Conservation (phyloP, 2,113 vertebrate species). For the Lophura nycthemera region DNA sequence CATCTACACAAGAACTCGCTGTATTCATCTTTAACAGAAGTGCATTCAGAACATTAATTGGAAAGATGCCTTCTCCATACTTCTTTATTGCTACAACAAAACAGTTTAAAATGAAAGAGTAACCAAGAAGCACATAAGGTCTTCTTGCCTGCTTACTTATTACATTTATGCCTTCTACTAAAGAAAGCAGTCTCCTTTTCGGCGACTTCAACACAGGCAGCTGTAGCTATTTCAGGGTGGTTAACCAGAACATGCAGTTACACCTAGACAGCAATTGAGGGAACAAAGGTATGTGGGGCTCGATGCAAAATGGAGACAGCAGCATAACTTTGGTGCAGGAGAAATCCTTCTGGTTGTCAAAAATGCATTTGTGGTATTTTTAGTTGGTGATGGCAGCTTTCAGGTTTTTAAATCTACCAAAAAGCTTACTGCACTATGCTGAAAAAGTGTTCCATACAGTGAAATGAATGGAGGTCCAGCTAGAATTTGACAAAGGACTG, state of each 20-base stretch:
- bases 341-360: background rate
- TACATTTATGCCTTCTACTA: background rate
- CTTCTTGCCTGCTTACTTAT: background rate
- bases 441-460: background rate
- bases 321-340: background rate
- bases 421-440: background rate
- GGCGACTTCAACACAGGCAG: background rate
- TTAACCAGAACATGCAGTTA: background rate
- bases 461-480: background rate
- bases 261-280: background rate
- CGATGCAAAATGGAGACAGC: background rate
- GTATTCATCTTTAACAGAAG: background rate
- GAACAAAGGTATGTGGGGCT: background rate
- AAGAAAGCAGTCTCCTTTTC: background rate
- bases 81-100: background rate
- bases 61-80: background rate
- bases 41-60: background rate
- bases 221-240: background rate
- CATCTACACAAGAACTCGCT: background rate
- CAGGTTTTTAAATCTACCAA: background rate
- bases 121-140: background rate
- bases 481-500: background rate
- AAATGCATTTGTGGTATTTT: background rate
- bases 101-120: background rate
- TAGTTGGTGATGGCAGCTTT: background rate